phyloP scores from a whole-genome alignment of 1,140 invertebrate genomes.

The Drosophila ironensis region DNA sequence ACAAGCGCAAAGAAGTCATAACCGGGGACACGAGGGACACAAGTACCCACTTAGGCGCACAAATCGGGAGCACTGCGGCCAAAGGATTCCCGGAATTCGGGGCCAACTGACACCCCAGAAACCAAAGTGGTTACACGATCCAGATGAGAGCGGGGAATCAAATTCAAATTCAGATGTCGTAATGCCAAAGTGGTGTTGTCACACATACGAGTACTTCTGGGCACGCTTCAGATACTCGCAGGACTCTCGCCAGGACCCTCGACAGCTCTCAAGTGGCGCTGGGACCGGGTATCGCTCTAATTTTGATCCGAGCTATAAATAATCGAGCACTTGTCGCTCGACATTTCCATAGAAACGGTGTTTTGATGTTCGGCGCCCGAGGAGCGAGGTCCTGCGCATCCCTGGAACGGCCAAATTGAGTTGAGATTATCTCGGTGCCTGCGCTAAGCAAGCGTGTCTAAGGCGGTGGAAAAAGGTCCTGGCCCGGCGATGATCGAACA shows the following conservation, averaged over 20 bases:
- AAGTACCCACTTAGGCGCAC: conserved; percentile 24
- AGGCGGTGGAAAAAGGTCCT: conserved; percentile 25
- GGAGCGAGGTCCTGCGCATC: not conserved
- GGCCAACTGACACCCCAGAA: conserved; percentile 55
- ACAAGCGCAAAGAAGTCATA: conserved; percentile 14
- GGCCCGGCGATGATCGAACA: conserved; percentile 37
- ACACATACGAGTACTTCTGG: conserved; percentile 39
- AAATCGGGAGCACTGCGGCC: conserved; percentile 3
- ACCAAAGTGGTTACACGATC: not conserved
- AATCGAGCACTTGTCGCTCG: conserved; percentile 62
- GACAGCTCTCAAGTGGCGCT: conserved; percentile 14
- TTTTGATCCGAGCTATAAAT: conserved; percentile 74
- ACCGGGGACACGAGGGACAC: not conserved
- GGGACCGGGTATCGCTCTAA: conserved; percentile 61
- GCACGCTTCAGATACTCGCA: conserved; percentile 18
- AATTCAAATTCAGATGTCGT: not conserved
- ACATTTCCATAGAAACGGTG: conserved; percentile 60
- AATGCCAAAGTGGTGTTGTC: conserved; percentile 25
- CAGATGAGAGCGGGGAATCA: not conserved
- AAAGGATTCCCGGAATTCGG: conserved; percentile 50
- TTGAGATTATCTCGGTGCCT: conserved; percentile 70
- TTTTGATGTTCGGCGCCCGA: conserved; percentile 64
- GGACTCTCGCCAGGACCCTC: not conserved
- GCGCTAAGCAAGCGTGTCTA: conserved; percentile 62
- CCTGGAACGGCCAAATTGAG: conserved; percentile 52